Base-by-base conservation (phyloP, 2,113 vertebrate genomes). In the Nycticebus coucang region DNA sequence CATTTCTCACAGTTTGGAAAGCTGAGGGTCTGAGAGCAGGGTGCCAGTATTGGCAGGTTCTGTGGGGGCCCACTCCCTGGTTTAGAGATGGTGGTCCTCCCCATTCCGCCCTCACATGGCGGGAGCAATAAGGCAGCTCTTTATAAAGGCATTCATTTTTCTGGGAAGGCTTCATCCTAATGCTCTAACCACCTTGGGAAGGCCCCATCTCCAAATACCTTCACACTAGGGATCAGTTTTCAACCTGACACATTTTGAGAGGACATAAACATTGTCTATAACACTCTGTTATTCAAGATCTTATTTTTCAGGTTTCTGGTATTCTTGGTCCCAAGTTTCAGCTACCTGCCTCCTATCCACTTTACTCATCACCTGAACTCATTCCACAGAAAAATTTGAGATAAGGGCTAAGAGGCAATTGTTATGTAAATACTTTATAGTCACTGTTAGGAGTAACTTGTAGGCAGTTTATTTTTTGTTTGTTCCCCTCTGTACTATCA, bases 111-210 rank as follows among this genome's bases (percentile, higher is more conserved):
- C 26, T 53, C 5, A 33, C 9, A 15, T 12, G 28, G 11, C 1
- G 14, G 68, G 66, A 66, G 35, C 14, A 82, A 64, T 17, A n/a
- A 78, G 2, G 22, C 33, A 55, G 10, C 13, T 4, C 7, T 41
- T 80, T 37, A 21, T 50, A 81, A 62, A 7, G 5, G 0, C n/a
- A 74, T 14, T 71, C 59, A 69, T 91, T 18, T 13, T 7, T 53
- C 26, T n/a, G 11, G 33, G 2, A n/a, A 45, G 13, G 4, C 1
- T 24, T 21, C 18, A 13, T 19, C 2, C 2, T 14, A 6, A 12
- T 45, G 66, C 45, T 1, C 33, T 18, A 66, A 12, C n/a, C 24
- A 10, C 7, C 2, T 79, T 60, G 24, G 33, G 13, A 77, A 80
- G 11, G 11, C 37, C 28, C 0, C 5, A 2, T 14, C 30, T 79